Conservation (phyloP, 2,888 invertebrate genomes). For the Salticus scenicus region DNA sequence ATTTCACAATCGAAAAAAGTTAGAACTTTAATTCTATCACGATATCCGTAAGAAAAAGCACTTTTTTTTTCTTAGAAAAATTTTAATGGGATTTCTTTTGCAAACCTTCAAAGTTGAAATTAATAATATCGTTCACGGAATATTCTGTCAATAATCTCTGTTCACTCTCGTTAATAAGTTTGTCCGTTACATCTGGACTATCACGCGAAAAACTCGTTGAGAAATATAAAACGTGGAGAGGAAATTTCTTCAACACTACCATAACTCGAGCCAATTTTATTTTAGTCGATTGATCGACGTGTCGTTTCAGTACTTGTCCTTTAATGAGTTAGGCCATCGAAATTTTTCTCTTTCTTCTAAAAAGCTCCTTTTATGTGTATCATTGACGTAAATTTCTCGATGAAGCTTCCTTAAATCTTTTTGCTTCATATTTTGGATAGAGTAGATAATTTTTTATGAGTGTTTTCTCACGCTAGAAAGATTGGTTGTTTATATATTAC, state of each 20-base stretch:
- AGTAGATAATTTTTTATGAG: background rate
- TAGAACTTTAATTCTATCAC: slow-evolving; percentile 18
- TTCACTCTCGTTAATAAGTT: slow-evolving; percentile 27
- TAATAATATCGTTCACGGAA: slow-evolving; percentile 52
- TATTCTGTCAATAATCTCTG: slow-evolving; percentile 36
- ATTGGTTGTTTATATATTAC: background rate
- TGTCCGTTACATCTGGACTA: slow-evolving; percentile 19
- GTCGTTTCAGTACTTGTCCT: background rate
- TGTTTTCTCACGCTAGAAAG: background rate
- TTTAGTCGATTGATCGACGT: slow-evolving; percentile 27
- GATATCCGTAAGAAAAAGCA: background rate
- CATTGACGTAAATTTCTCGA: slow-evolving; percentile 23
- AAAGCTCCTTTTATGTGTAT: slow-evolving; percentile 36
- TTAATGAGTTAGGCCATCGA: slow-evolving; percentile 16
- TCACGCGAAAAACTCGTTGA: slow-evolving; percentile 58
- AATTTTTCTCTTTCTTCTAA: slow-evolving; percentile 28
- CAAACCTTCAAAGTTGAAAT: slow-evolving; percentile 21
- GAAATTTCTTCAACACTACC: slow-evolving; percentile 26
- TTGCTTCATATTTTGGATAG: background rate
- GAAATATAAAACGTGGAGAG: slow-evolving; percentile 40
- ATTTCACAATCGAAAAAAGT: background rate
- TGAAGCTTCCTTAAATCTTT: background rate
- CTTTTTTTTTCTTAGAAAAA: slow-evolving; percentile 25
- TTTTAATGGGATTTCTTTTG: slow-evolving; percentile 39
- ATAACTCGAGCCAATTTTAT: slow-evolving; percentile 17